These are phyloP conservation scores for Macrophya annulata DNA, from an alignment of 2,888 invertebrate genomes.

Conservation along the genomic window DNA sequence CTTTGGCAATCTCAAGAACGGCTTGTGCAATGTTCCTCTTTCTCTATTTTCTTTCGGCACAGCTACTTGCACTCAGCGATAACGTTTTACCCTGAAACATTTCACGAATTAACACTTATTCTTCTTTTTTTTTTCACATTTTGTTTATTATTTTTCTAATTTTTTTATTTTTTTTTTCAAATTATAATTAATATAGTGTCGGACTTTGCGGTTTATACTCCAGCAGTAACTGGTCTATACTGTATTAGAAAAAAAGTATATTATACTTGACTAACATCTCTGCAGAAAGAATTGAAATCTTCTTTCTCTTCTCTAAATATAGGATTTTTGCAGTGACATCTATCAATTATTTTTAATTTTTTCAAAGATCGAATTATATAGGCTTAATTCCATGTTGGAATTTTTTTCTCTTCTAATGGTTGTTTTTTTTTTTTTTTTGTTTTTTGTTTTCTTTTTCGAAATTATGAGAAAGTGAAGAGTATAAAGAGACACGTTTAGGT, in stretches of 20 bases:
- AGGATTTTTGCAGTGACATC: not conserved
- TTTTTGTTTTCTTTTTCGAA: not conserved
- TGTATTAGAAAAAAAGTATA: not conserved
- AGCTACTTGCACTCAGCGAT: conserved; percentile 24
- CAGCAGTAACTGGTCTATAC: not conserved
- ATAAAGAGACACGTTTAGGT: not conserved
- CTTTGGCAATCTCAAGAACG: not conserved
- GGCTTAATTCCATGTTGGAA: too few relatives aligned
- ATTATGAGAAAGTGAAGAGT: not conserved
- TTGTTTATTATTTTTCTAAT: not conserved
- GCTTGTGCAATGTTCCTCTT: not conserved
- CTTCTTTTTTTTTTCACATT: not conserved
- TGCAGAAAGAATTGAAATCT: not conserved
- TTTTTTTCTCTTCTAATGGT: too few relatives aligned
- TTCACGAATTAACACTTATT: not conserved
- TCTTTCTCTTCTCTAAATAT: not conserved
- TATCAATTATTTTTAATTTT: not conserved
- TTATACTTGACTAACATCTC: not conserved
- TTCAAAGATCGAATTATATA: too few relatives aligned
- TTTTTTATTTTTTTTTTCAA: too few relatives aligned
- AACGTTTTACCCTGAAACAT: not conserved
- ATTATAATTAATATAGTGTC: not conserved
- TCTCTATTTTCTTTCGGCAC: conserved; percentile 14
- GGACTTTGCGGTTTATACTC: not conserved
- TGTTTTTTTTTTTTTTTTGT: not conserved